phyloP scores from a whole-genome alignment of 2,113 vertebrate genomes.

The Corvus hawaiiensis region DNA sequence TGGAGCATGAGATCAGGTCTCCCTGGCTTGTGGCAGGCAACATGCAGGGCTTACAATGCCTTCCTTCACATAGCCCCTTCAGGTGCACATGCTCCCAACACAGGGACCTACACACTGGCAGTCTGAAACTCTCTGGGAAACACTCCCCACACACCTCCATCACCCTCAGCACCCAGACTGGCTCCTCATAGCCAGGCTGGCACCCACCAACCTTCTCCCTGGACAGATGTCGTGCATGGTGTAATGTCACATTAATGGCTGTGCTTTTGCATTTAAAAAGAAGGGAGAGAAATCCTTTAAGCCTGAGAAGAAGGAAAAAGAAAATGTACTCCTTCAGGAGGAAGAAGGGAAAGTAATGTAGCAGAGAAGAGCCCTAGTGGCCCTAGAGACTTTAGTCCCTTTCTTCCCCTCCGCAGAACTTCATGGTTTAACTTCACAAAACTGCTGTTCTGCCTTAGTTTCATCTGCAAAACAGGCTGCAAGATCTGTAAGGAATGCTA shows the following conservation, averaged over 20 bases:
- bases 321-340: not conserved
- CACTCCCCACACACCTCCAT: not conserved
- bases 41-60: not conserved
- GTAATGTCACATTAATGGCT: not conserved
- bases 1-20: not conserved
- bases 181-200: not conserved
- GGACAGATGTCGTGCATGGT: not conserved
- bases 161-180: not conserved
- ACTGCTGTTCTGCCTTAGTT: not conserved
- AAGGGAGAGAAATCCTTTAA: not conserved
- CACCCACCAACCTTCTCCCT: not conserved
- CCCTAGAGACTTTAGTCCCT: fast-evolving
- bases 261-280: not conserved
- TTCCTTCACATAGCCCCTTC: not conserved
- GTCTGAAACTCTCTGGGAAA: not conserved
- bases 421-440: not conserved
- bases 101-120: not conserved
- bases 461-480: not conserved
- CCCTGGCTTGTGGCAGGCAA: not conserved
- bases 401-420: not conserved
- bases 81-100: not conserved
- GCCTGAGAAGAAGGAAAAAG: not conserved
- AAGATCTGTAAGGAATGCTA: not conserved
- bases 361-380: not conserved
- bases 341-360: not conserved